phyloP scores from a whole-genome alignment of 2,113 vertebrate species.

The Acanthisitta chloris region DNA sequence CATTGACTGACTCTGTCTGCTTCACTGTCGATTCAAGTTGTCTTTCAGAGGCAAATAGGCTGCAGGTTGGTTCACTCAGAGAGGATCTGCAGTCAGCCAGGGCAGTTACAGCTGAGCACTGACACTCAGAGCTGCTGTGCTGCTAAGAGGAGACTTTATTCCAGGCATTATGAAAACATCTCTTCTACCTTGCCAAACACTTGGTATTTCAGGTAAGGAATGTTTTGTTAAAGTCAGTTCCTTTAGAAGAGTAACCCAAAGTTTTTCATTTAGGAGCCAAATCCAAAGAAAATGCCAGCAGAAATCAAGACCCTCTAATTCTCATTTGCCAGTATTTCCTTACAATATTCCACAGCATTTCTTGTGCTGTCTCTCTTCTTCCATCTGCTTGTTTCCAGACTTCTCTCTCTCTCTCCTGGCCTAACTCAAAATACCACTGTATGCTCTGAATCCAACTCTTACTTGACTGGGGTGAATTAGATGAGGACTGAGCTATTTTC shows the following conservation, averaged over 20 bases:
- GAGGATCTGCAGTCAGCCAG: not conserved
- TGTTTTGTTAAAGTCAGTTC: not conserved
- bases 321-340: not conserved
- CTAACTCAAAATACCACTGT: not conserved
- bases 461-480: not conserved
- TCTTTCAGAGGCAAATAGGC: not conserved
- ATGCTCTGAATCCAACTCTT: not conserved
- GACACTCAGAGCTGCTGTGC: fast-evolving
- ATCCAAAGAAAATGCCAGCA: not conserved
- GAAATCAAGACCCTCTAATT: not conserved
- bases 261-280: not conserved
- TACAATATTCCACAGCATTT: not conserved
- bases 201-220: not conserved
- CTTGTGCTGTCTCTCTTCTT: not conserved
- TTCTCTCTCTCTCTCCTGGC: no score
- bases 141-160: not conserved
- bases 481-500: not conserved
- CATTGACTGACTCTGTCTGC: not conserved
- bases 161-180: not conserved
- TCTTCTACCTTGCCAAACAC: not conserved
- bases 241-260: not conserved
- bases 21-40: not conserved
- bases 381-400: not conserved
- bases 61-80: not conserved
- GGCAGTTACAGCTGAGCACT: fast-evolving